Evolutionary conservation across 2,113 vertebrate genomes (phyloP).

Genomic region (Ophthalmotilapia sp.): DNA sequence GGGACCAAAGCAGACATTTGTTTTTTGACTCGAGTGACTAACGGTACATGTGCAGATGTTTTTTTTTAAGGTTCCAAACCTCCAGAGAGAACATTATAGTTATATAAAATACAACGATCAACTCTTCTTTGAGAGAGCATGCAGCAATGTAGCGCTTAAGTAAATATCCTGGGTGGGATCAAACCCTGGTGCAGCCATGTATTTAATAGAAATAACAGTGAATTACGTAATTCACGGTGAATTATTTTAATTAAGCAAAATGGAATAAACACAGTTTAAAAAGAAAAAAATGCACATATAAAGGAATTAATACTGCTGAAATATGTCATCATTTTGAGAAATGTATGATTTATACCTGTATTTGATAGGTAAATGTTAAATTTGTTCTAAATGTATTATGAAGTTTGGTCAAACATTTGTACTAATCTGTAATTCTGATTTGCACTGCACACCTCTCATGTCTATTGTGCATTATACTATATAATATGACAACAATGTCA

Average conservation of each 20-base stretch:
- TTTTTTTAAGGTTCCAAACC: neutral
- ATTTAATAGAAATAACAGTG: neutral
- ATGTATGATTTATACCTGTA: neutral
- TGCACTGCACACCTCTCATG: neutral
- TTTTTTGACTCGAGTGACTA: slow-evolving; percentile 15
- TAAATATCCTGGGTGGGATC: neutral
- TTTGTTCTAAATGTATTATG: neutral
- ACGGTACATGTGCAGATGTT: neutral
- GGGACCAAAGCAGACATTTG: slow-evolving; percentile 16
- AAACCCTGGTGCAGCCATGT: neutral
- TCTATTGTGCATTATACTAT: neutral
- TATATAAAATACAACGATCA: neutral
- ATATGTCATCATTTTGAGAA: neutral
- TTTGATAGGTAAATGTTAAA: neutral
- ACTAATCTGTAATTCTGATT: neutral
- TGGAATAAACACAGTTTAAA: neutral
- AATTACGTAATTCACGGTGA: neutral
- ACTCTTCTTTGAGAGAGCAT: neutral
- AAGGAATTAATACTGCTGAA: neutral
- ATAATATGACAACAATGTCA: neutral
- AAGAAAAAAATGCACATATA: neutral
- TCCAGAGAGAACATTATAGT: neutral
- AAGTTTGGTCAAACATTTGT: neutral
- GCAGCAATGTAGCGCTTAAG: neutral
- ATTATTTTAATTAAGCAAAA: neutral